Conservation (phyloP, 2,888 invertebrate genomes). For the Leptopterna dolabrata region DNA sequence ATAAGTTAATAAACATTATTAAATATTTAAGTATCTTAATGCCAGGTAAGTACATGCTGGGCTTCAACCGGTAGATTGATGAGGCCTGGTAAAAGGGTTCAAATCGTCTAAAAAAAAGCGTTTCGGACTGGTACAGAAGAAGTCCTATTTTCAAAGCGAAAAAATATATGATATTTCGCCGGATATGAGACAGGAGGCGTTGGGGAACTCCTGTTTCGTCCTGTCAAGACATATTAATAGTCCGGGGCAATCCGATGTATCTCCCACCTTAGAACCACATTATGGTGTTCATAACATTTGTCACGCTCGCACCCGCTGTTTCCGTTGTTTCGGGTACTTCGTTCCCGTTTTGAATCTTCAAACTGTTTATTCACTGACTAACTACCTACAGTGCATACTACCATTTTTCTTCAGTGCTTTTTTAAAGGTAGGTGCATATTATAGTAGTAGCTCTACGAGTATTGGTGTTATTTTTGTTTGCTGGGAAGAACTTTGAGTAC, state of each 20-base stretch:
- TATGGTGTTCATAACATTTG: not conserved
- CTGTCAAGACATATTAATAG: not conserved
- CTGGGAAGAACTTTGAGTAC: too few relatives aligned
- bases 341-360: slow-evolving; percentile 10
- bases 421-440: too few relatives aligned
- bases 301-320: not conserved
- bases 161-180: not conserved
- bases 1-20: too few relatives aligned
- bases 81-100: not conserved
- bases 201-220: not conserved
- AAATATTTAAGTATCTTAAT: too few relatives aligned
- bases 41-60: not conserved
- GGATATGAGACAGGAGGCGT: not conserved
- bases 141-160: not conserved
- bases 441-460: too few relatives aligned
- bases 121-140: not conserved
- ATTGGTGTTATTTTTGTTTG: too few relatives aligned
- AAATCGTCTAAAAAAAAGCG: not conserved
- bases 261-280: not conserved
- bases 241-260: not conserved
- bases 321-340: not conserved
- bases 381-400: not conserved
- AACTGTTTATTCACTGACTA: not conserved
- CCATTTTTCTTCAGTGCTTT: not conserved
- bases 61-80: not conserved